Evolutionary conservation across 2,888 invertebrate species (phyloP), one percentile per base, ranked within the genome.

Genomic region (Neoascia interrupta): DNA sequence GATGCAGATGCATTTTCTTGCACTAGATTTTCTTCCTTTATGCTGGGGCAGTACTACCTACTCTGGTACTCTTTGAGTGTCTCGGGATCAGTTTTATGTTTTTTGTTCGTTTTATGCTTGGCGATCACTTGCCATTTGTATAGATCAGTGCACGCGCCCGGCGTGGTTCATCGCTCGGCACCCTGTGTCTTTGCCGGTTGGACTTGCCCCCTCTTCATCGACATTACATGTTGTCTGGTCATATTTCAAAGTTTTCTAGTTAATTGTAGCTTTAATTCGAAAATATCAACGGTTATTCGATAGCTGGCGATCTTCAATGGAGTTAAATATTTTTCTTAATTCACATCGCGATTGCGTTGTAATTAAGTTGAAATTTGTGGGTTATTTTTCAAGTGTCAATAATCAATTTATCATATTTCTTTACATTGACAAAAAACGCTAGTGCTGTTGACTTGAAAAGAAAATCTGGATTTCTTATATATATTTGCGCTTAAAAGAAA

Each of bases 1-100:
- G 51, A 26, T 21, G 37, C 51, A 23, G 70, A 47, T 39, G 63
- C 51, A 63, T 66, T 64, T 63, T 64, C 60, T 36, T 73, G 73
- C 73, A 79, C 79, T 56, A 73, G 79, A 73, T 79, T 73, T 79
- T 66, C 66, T 54, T 66, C 54, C 28, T 60, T 54, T 26, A 21
- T 47, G 51, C 39, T 31, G 43, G 31, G n/a, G 10, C 10, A 31
- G 31, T 6, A n/a, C 3, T 4, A 3, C 10, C 31, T 66, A 66
- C 60, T 56, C 26, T 47, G 49, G 3, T 13, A 34, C 10, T 36
- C 37, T 63, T 18, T 43, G 13, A 37, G 49, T 21, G 8, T 18
- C 1, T 23, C 4, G 6, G 11, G 19, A 5, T 11, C 31, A 11
- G 3, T 13, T 15, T 5, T 15, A 28, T 37, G 8, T 39, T 6